Percentiles rank a stretch among this genome's conserved stretches.
phyloP scores from a whole-genome alignment of 2,888 invertebrate genomes.

The Exephanes ischioxanthus region DNA sequence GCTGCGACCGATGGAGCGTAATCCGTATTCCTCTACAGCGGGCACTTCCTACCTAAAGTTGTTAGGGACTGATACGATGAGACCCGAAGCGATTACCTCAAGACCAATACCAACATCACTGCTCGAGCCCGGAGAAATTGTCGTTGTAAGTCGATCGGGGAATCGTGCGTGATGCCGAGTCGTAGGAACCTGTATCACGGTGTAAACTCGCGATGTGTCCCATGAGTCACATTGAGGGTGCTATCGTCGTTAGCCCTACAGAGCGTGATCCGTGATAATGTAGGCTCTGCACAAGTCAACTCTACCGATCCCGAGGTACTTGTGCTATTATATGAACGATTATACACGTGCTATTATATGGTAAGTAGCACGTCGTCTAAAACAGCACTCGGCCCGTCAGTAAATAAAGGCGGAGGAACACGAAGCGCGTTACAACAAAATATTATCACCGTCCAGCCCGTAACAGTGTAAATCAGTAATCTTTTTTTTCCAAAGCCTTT shows the following conservation, averaged over 20 bases:
- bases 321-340: slow-evolving; percentile 21
- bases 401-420: neutral
- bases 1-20: slow-evolving; percentile 26
- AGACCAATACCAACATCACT: neutral
- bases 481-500: neutral
- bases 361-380: slow-evolving; percentile 1
- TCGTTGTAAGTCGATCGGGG: slow-evolving; percentile 19
- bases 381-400: neutral
- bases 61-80: slow-evolving; percentile 3
- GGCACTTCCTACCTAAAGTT: neutral
- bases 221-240: slow-evolving; percentile 33
- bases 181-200: slow-evolving; percentile 69
- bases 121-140: neutral
- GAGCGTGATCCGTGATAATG: slow-evolving; percentile 64
- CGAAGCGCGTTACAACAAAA: neutral
- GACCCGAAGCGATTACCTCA: neutral
- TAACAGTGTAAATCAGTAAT: neutral
- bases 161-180: slow-evolving; percentile 62
- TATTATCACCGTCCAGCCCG: neutral
- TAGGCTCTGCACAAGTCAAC: slow-evolving; percentile 54
- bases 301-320: slow-evolving; percentile 53
- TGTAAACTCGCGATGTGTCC: slow-evolving; percentile 58
- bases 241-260: slow-evolving; percentile 58
- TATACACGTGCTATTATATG: slow-evolving; percentile 19
- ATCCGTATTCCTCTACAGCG: neutral